Evolutionary conservation across 2,113 vertebrate genomes (phyloP), one percentile per base, ranked within the genome.

Genomic region (Ciconia stormi): DNA sequence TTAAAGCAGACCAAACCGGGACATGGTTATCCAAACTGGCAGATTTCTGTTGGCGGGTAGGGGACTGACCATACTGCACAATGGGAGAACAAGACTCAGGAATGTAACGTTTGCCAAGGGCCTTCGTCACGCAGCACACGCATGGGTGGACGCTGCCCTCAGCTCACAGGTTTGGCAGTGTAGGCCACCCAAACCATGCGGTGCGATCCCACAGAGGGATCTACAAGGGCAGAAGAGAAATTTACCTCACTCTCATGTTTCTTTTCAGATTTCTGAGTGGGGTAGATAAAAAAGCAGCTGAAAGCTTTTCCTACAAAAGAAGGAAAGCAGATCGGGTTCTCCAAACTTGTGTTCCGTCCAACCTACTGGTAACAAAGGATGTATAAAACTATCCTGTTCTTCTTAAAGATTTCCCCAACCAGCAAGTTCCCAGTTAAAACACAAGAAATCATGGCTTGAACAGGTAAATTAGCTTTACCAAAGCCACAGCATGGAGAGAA

Each of bases 101-200:
- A 78, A 79, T n/a, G 42, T 36, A 59, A 40, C 0, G 0, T 70
- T 82, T 84, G 19, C 13, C 46, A 73, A 8, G 42, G 72, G 67
- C 13, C 19, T 83, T 66, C 4, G 1, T 71, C 52, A 71, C 0
- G 0, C 20, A 67, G 73, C 20, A 47, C 2, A 1, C 0, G 0
- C 6, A 2, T 9, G 25, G 17, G 21, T 7, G 20, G 52, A 25
- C 0, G 5, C 22, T 53, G 56, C 46, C 18, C 19, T 70, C 15
- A 14, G 32, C 40, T 84, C 20, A 36, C 34, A 34, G 3, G 16
- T 34, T 53, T 2, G 4, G 23, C n/a, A 42, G 44, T 4, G 17
- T 83, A 32, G 17, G 61, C 30, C 0, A 0, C n/a, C 49, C n/a
- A 84, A 42, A 90, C 17, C 29, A 18, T 34, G 61, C 65, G 8